A percentile compares a stretch with the other conserved stretches of the same genome.
Conservation (phyloP, 1,140 invertebrate genomes). For the Daktulosphaira vitifoliae region DNA sequence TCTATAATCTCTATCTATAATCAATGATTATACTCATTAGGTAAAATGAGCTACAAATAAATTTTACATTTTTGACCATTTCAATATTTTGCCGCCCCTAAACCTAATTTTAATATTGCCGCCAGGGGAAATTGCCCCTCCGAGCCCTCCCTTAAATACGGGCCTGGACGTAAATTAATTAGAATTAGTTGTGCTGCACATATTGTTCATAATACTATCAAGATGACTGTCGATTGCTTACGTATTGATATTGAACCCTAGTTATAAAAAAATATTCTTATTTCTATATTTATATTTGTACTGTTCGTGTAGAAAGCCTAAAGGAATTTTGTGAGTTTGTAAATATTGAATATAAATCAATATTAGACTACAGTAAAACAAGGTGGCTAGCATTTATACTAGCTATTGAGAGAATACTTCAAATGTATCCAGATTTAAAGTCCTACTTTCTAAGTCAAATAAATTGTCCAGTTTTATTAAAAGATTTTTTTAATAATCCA, state of each 20-base stretch:
- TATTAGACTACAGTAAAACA: slow-evolving; percentile 38
- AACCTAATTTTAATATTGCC: too few relatives aligned
- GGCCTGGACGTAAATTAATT: too few relatives aligned
- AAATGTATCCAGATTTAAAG: slow-evolving; percentile 39
- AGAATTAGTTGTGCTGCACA: slow-evolving; percentile 39
- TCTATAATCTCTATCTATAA: too few relatives aligned
- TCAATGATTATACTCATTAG: too few relatives aligned
- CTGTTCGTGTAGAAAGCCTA: slow-evolving; percentile 38
- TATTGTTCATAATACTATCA: slow-evolving; percentile 41
- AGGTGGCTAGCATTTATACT: slow-evolving; percentile 38
- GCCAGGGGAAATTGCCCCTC: too few relatives aligned
- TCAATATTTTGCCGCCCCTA: too few relatives aligned
- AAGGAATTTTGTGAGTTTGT: slow-evolving; percentile 42
- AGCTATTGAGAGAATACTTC: slow-evolving; percentile 35
- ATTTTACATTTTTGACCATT: too few relatives aligned
- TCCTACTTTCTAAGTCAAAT: slow-evolving; percentile 39
- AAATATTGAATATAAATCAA: slow-evolving; percentile 36
- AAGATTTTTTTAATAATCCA: slow-evolving; percentile 39
- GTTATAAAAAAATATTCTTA: too few relatives aligned
- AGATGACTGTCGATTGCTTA: slow-evolving; percentile 39
- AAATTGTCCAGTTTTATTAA: slow-evolving; percentile 38
- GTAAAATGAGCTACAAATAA: too few relatives aligned
- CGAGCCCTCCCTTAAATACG: too few relatives aligned
- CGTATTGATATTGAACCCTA: slow-evolving; percentile 40
- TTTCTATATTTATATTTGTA: too few relatives aligned